Conservation (phyloP, 1,140 invertebrate genomes). For the Pachyrhynchus sulphureomaculatus region DNA sequence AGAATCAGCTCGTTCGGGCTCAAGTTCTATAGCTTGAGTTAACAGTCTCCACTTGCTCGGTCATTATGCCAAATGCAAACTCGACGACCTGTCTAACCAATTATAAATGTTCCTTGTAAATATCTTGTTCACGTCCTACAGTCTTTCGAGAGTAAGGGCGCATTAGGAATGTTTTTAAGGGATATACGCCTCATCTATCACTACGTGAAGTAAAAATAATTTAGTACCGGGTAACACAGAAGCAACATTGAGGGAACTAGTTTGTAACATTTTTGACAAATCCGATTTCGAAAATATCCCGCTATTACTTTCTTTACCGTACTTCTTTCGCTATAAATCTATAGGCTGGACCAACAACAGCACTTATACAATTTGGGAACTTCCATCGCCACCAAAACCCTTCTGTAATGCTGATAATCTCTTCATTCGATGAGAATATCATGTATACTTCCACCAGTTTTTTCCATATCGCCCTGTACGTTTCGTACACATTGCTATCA, state of each 20-base stretch:
- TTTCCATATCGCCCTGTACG: too few species aligned
- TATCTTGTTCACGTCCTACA: slow-evolving; percentile 43
- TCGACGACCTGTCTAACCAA: slow-evolving; percentile 34
- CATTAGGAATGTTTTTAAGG: slow-evolving; percentile 50
- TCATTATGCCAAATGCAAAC: slow-evolving; percentile 46
- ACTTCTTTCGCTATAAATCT: slow-evolving; percentile 41
- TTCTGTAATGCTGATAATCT: too few species aligned
- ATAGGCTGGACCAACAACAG: slow-evolving; percentile 49
- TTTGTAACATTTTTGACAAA: background rate
- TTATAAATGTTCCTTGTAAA: slow-evolving; percentile 53
- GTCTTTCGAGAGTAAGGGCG: slow-evolving; percentile 49
- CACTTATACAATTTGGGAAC: slow-evolving; percentile 48
- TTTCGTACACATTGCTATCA: too few species aligned
- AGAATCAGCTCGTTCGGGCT: slow-evolving; percentile 35
- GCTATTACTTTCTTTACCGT: background rate
- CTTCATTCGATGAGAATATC: too few species aligned
- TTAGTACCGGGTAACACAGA: slow-evolving; percentile 14
- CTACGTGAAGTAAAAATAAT: slow-evolving; percentile 44
- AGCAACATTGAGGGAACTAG: background rate
- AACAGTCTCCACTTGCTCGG: slow-evolving; percentile 52
- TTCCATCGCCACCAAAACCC: too few species aligned
- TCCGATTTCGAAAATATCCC: background rate
- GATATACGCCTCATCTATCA: slow-evolving; percentile 55
- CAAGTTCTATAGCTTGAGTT: slow-evolving; percentile 38
- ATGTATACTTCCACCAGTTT: too few species aligned